Evolutionary conservation across 53 echinoderm and acorn worm genomes (phyloP).

Genomic region (Arbacia lixula): DNA sequence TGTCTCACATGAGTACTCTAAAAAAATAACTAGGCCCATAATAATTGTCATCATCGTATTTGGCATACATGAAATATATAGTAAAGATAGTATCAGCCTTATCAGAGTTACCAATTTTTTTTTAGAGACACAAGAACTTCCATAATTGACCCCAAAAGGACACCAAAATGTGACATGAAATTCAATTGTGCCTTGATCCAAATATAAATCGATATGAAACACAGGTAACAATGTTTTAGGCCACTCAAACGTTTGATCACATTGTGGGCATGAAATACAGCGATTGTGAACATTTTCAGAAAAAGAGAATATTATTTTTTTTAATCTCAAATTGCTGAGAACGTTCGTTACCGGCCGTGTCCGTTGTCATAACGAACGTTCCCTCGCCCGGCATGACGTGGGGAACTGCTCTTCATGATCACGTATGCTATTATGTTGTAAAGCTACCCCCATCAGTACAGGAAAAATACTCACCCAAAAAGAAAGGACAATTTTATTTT

Average conservation of each 20-base stretch:
- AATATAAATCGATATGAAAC: not conserved
- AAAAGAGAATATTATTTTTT: not conserved
- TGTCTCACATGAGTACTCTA: not conserved
- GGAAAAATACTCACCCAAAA: not conserved
- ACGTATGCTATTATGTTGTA: not conserved
- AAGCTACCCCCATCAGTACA: not conserved
- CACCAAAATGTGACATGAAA: slow-evolving; percentile 20
- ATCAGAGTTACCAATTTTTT: slow-evolving; percentile 7
- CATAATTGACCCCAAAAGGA: not conserved
- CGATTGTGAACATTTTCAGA: slow-evolving; percentile 13
- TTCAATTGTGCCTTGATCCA: slow-evolving; percentile 2
- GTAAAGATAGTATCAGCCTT: not conserved
- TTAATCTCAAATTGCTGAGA: slow-evolving; percentile 6
- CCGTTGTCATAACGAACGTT: slow-evolving; percentile 15
- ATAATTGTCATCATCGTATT: slow-evolving; percentile 9
- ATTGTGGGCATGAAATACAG: slow-evolving; percentile 5
- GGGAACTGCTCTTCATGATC: not conserved
- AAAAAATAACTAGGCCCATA: not conserved
- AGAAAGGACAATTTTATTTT: slow-evolving; percentile 6
- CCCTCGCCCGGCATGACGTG: not conserved
- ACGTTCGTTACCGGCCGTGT: slow-evolving; percentile 27
- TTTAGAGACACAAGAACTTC: not conserved
- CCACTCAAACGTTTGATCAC: slow-evolving; percentile 11
- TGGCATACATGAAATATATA: slow-evolving; percentile 12
- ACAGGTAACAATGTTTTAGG: slow-evolving; percentile 13